Evolutionary conservation across 1,140 invertebrate species (phyloP).

Genomic region (Antheraea pernyi): DNA sequence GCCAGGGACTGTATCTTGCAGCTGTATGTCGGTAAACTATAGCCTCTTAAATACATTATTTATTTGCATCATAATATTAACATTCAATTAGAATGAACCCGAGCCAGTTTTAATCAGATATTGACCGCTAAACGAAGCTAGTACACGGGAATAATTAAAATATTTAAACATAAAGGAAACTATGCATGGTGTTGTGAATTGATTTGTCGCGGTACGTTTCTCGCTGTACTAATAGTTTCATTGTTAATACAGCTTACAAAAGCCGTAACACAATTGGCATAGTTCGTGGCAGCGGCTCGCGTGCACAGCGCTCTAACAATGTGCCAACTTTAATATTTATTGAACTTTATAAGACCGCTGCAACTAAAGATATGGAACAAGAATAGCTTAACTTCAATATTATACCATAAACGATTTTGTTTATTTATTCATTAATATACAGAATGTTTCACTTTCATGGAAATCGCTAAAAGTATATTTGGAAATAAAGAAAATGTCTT

Average conservation of each 20-base stretch:
- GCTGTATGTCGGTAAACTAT: too few species aligned
- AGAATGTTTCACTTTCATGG: too few species aligned
- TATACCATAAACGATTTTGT: not conserved
- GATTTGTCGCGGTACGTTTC: slow-evolving; percentile 28
- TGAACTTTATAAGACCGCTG: slow-evolving; percentile 65
- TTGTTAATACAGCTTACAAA: slow-evolving; percentile 68
- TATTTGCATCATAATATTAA: too few species aligned
- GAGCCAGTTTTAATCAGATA: not conserved
- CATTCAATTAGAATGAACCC: too few species aligned
- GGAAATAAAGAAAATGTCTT: too few species aligned
- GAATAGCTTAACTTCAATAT: slow-evolving; percentile 21
- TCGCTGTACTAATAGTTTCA: slow-evolving; percentile 62
- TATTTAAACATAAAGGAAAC: not conserved
- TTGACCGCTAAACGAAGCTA: not conserved
- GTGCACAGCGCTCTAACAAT: slow-evolving; percentile 66
- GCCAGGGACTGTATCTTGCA: too few species aligned
- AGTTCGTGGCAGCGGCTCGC: slow-evolving; percentile 64
- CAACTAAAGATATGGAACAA: slow-evolving; percentile 39
- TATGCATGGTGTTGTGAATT: slow-evolving; percentile 19
- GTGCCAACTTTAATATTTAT: slow-evolving; percentile 78
- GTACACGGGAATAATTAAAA: not conserved
- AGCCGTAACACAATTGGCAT: slow-evolving; percentile 67
- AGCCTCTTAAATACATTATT: too few species aligned
- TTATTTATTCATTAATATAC: not conserved
- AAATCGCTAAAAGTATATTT: too few species aligned